phyloP scores from a whole-genome alignment of 92 coral and sea anemone species.

The Palythoa grandis region DNA sequence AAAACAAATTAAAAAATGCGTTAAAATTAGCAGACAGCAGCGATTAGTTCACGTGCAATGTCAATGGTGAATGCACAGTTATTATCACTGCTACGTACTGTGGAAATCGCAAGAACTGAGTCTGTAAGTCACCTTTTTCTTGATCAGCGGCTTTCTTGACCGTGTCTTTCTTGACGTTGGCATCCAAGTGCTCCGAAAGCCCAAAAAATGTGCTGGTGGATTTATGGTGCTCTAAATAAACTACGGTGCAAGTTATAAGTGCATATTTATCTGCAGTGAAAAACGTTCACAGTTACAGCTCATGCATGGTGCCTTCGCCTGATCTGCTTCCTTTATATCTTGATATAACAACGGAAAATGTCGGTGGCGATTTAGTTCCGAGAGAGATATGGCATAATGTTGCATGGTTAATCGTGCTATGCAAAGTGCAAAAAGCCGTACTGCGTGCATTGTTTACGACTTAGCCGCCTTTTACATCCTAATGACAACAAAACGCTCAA shows the following conservation, averaged over 20 bases:
- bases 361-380: no score
- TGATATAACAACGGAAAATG: not conserved
- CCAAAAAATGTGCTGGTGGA: not conserved
- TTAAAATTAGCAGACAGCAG: not conserved
- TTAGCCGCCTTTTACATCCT: slow-evolving; percentile 17
- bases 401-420: not conserved
- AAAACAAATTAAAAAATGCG: not conserved
- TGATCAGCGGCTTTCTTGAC: slow-evolving; percentile 32
- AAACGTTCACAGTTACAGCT: not conserved
- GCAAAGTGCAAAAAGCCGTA: not conserved
- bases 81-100: slow-evolving; percentile 15
- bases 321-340: not conserved
- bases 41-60: not conserved
- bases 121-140: slow-evolving; percentile 1
- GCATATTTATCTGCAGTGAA: not conserved
- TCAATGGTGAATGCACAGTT: slow-evolving; percentile 25
- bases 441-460: not conserved
- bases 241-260: slow-evolving; percentile 7
- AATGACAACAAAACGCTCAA: not conserved
- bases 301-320: not conserved
- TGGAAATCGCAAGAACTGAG: slow-evolving; percentile 23
- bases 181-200: not conserved
- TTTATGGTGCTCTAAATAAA: not conserved
- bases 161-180: not conserved
- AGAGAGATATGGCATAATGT: not conserved